A percentile compares a stretch with the other conserved stretches of the same genome.
phyloP scores from a whole-genome alignment of 2,888 invertebrate species.

The Pomacea canaliculata region DNA sequence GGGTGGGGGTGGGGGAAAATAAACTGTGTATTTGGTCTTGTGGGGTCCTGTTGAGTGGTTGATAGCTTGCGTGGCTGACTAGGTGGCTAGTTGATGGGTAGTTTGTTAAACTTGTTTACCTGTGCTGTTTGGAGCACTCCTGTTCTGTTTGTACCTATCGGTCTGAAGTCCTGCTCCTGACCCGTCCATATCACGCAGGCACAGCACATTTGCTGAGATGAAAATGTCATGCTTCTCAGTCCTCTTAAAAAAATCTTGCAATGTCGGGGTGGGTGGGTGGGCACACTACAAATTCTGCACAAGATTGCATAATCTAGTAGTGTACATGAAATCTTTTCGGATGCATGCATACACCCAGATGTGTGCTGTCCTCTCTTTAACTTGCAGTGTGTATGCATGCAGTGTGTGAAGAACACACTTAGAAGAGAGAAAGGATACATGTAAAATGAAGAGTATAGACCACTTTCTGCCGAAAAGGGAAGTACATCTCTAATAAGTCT shows the following conservation, averaged over 20 bases:
- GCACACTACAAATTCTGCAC: no score
- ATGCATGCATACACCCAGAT: no score
- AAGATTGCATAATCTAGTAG: no score
- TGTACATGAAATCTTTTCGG: no score
- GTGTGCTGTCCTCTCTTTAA: no score
- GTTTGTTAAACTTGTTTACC: constrained; percentile 14
- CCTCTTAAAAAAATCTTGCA: no score
- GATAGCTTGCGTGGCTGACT: not conserved
- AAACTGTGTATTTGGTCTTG: constrained; percentile 22
- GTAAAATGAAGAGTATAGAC: no score
- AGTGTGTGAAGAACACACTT: not conserved
- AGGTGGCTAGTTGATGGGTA: not conserved
- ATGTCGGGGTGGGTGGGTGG: no score
- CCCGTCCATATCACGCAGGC: constrained; percentile 23
- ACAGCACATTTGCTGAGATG: constrained; percentile 1
- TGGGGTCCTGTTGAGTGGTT: constrained; percentile 23
- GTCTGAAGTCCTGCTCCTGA: constrained; percentile 26
- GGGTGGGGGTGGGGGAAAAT: not conserved
- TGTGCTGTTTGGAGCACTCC: constrained; percentile 23
- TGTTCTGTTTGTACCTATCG: constrained; percentile 23
- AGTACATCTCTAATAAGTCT: no score
- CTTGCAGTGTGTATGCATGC: not conserved
- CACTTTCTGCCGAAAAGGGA: no score
- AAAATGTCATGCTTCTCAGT: no score
- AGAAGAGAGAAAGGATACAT: not conserved